Conservation (phyloP, 1,140 invertebrate genomes). For the Euglossa dilemma region DNA sequence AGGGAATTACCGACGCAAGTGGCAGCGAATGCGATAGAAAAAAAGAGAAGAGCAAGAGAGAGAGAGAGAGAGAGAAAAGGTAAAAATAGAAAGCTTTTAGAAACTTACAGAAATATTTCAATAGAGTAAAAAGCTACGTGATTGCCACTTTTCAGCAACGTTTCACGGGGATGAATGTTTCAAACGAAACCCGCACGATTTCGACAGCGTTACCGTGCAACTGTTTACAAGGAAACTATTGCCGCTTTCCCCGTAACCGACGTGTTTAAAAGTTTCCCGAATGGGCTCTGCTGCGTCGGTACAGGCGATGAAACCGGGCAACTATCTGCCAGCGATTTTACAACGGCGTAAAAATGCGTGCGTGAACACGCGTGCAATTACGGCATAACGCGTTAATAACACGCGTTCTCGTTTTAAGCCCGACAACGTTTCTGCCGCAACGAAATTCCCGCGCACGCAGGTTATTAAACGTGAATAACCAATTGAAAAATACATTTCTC, state of each 20-base stretch:
- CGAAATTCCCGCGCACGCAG: not conserved
- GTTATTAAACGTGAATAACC: not conserved
- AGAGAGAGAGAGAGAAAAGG: not conserved
- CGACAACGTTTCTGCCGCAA: too few relatives aligned
- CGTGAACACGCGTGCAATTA: not conserved
- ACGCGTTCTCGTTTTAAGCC: not conserved
- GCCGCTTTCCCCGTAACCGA: not conserved
- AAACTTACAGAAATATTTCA: constrained; percentile 13
- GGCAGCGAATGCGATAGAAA: too few relatives aligned
- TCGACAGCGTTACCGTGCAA: not conserved
- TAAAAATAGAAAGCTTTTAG: not conserved
- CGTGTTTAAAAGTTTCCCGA: constrained; percentile 4
- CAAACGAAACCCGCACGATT: not conserved
- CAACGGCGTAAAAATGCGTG: too few relatives aligned
- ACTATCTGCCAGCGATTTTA: not conserved
- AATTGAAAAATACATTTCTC: not conserved
- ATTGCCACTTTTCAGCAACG: not conserved
- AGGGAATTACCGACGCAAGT: not conserved
- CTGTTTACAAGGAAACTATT: not conserved
- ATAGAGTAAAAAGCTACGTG: not conserved
- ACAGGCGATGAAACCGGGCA: not conserved
- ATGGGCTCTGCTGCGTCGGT: not conserved
- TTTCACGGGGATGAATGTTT: not conserved
- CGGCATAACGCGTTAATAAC: not conserved
- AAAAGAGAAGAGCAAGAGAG: too few relatives aligned